Conservation (phyloP, 2,113 vertebrate species). For the Nicator chloris region DNA sequence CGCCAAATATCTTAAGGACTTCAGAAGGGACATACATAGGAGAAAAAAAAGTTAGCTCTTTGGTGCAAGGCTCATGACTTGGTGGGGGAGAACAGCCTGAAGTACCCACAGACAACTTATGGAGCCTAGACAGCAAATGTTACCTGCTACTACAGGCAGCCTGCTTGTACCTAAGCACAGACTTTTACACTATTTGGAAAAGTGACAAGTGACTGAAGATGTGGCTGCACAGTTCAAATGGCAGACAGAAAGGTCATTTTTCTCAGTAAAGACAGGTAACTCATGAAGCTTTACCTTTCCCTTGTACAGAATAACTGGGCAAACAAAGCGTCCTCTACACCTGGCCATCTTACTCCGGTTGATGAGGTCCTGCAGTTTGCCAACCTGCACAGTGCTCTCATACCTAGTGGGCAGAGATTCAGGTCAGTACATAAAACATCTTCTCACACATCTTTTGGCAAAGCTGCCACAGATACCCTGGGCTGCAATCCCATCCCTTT, state of each 20-base stretch:
- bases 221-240: fast-evolving
- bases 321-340: slow-evolving; percentile 94
- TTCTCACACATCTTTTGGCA: fast-evolving
- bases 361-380: slow-evolving; percentile 92
- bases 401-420: slow-evolving; percentile 72
- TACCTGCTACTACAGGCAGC: background rate
- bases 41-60: background rate
- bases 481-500: background rate
- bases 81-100: background rate
- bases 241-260: background rate
- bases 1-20: background rate
- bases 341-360: slow-evolving; percentile 94
- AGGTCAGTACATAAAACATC: background rate
- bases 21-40: background rate
- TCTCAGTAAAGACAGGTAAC: background rate
- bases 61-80: background rate
- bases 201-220: background rate
- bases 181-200: background rate
- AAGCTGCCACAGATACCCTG: background rate
- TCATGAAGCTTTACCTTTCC: slow-evolving; percentile 84
- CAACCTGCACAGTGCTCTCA: slow-evolving; percentile 89
- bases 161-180: background rate
- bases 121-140: background rate
- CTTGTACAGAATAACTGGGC: slow-evolving; percentile 96
- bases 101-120: background rate